Base-by-base conservation (phyloP, 2,113 vertebrate genomes). In the Sula dactylatra region DNA sequence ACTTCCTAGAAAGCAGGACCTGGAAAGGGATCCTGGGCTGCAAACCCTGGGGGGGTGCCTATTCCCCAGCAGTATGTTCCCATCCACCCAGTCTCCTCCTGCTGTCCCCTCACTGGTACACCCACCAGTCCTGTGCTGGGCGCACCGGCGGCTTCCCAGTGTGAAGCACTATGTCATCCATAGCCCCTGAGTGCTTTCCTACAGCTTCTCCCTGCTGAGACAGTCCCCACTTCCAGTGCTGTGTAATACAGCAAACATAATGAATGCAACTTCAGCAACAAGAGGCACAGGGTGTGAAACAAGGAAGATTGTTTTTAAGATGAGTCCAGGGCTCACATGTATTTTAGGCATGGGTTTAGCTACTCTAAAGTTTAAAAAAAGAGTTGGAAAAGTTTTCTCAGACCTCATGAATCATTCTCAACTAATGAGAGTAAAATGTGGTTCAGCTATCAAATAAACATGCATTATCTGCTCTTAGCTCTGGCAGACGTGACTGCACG, bases 361-460 rank as follows among this genome's bases (percentile, higher is more conserved):
- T 54, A 20, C 58, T 71, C 13, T 21, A 6, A 81, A 69, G 21
- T 59, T 86, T 86, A 90, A 76, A 77, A 67, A 38, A 45, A 84
- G 69, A 58, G 65, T 3, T 94, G 82, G 61, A 56, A 93, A 93
- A 89, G 82, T 58, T 70, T 88, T 67, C 70, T 92, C 87, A 38
- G 87, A 74, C 36, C 70, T 93, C 70, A 62, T 89, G 94, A 96
- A 88, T 94, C 90, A 94, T 80, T 88, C 79, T 40, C 72, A 96
- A 59, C 88, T 95, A 85, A 82, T 38, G 78, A 96, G 90, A 90
- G 83, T 79, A 90, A 94, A 34, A 8, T 34, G 67, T 54, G 72
- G 86, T 32, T 88, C 38, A 15, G 86, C 86, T 93, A 88, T 93
- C 84, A 90, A 89, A 96, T 86, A 93, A 94, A 86, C 91, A 82